Percentiles rank a stretch among this genome's conserved stretches.
phyloP scores from a whole-genome alignment of 2,113 vertebrate species.

The Eptatretus burgeri region DNA sequence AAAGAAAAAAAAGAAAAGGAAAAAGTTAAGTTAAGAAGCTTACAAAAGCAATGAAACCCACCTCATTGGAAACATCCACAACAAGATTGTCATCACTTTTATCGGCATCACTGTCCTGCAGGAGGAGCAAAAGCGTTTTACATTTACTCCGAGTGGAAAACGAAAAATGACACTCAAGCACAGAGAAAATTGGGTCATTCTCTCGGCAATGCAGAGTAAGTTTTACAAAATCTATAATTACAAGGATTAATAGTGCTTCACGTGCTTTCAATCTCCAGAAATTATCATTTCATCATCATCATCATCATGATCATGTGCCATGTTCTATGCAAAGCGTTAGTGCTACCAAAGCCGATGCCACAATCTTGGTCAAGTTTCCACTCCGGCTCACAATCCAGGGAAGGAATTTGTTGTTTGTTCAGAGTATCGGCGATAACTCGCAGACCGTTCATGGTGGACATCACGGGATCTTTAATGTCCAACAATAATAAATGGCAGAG shows the following conservation, averaged over 20 bases:
- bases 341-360: neutral
- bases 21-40: neutral
- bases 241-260: neutral
- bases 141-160: neutral
- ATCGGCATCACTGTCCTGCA: slow-evolving; percentile 40
- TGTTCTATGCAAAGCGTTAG: neutral
- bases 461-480: too few relatives aligned
- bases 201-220: neutral
- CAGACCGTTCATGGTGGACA: too few relatives aligned
- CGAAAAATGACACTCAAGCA: neutral
- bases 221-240: neutral
- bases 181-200: neutral
- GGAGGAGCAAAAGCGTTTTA: neutral
- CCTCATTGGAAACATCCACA: slow-evolving; percentile 50
- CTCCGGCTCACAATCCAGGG: too few relatives aligned
- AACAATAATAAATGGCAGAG: too few relatives aligned
- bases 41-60: slow-evolving; percentile 11
- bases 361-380: too few relatives aligned
- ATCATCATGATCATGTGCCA: neutral
- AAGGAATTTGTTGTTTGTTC: too few relatives aligned
- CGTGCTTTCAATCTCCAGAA: too few relatives aligned
- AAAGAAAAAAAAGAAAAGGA: neutral
- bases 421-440: too few relatives aligned
- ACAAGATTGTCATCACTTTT: slow-evolving; percentile 48
- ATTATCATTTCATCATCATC: too few relatives aligned